Evolutionary conservation across 2,113 vertebrate species (phyloP), one percentile per base, ranked within the genome.

Genomic region (Macrotus californicus): DNA sequence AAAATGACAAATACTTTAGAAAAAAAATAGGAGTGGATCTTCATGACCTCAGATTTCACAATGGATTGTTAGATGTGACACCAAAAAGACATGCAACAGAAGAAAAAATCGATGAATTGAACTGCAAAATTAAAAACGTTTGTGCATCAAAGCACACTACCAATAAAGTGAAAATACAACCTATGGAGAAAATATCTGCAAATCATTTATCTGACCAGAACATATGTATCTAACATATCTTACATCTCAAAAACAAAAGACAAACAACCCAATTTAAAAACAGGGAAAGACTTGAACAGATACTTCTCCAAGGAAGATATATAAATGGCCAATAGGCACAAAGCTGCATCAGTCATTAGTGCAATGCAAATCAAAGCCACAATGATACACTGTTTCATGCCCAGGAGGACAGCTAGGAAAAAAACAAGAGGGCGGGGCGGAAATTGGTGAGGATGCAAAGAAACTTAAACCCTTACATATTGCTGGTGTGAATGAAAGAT

Each of bases 291-390:
- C 4, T 24, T 86, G 3, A 85, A 41, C 1, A 80, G n/a, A 36
- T 54, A 76, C 36, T 50, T 87, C n/a, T 84, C 16, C 31, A 70
- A 91, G 52, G 41, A 84, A 46, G 48, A 84, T 11, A 43, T 3
- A n/a, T 34, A 93, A 88, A 73, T 50, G 41, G 48, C n/a, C 52
- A 56, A 21, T 5, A 54, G 52, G 36, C 46, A 84, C 26, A 80
- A 89, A 86, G 36, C 22, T 46, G 13, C 29, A 59, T 39, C 39
- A 73, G 16, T 52, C 50, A 84, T 41, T 56, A 72, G 2, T 18
- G 41, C 87, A 96, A 81, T 11, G 48, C 11, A 75, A 93, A 87
- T 79, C 43, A 97, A 87, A 92, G 39, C 34, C 56, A 72, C 39
- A 79, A 31, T n/a, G 24, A 87, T 70, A 48, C 22, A 48, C 22